Percentiles rank a stretch among this genome's conserved stretches.
phyloP scores from a whole-genome alignment of 2,797 vertebrate species.

The Enteromius anoplus region DNA sequence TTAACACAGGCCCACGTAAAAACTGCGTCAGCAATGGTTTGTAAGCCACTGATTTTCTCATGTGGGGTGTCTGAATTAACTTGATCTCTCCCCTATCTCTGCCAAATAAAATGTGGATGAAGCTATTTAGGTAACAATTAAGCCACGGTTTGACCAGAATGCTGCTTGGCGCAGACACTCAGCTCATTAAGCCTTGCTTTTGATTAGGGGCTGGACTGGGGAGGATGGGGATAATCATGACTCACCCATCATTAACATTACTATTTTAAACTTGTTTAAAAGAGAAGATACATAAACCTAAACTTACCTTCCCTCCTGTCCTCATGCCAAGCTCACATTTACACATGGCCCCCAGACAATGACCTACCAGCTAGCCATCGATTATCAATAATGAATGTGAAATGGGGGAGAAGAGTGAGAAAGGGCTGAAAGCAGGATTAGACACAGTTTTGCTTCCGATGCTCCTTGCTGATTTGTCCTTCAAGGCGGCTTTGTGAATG shows the following conservation, averaged over 20 bases:
- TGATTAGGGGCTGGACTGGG: constrained; percentile 26
- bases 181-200: constrained; percentile 52
- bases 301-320: constrained; percentile 14
- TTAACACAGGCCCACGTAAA: constrained; percentile 33
- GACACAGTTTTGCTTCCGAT: constrained; percentile 39
- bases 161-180: constrained; percentile 45
- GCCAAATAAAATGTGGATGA: constrained; percentile 52
- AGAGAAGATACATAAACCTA: constrained; percentile 45
- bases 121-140: constrained; percentile 60
- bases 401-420: constrained; percentile 23
- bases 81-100: constrained; percentile 19
- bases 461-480: constrained; percentile 29
- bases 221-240: constrained; percentile 48
- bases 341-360: constrained; percentile 24
- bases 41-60: constrained; percentile 46
- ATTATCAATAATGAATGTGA: constrained; percentile 56
- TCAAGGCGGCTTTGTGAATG: constrained; percentile 33
- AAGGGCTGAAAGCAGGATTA: constrained; percentile 39
- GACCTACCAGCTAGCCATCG: constrained; percentile 23
- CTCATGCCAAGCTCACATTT: constrained; percentile 1
- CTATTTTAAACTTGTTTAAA: constrained; percentile 49
- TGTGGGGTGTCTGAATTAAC: constrained; percentile 41
- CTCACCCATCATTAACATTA: constrained; percentile 54
- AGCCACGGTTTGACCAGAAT: constrained; percentile 47
- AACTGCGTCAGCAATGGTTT: constrained; percentile 44